These are phyloP conservation scores for Dynastes grantii DNA, from an alignment of 2,888 invertebrate species.

Conservation along the genomic window DNA sequence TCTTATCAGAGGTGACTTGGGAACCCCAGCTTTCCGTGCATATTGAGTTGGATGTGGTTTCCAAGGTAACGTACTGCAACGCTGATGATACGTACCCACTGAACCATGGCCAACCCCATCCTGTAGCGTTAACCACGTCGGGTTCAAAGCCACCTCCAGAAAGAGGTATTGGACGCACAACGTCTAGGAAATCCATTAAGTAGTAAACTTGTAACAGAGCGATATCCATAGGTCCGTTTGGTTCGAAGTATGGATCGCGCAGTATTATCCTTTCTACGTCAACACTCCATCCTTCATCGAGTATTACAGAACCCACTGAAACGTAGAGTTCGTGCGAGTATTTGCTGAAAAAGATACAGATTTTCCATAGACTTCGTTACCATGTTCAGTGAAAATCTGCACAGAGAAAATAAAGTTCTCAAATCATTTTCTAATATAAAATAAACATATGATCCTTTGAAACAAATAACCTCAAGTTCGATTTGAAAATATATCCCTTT, in stretches of 20 bases:
- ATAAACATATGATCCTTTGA: too few species aligned
- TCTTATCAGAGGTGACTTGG: background rate
- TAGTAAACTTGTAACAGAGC: background rate
- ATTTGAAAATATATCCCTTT: too few species aligned
- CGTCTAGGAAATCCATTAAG: background rate
- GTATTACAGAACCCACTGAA: background rate
- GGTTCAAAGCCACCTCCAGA: background rate
- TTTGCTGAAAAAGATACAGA: background rate
- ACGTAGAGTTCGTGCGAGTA: background rate
- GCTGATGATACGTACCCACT: background rate
- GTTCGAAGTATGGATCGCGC: conserved; percentile 2
- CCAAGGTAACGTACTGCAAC: conserved; percentile 9
- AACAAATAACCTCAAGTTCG: too few species aligned
- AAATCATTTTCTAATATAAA: too few species aligned
- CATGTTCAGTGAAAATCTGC: too few species aligned
- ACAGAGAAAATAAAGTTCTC: too few species aligned
- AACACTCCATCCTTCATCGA: background rate
- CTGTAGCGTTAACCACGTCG: background rate
- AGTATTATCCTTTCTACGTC: background rate
- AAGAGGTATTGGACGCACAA: background rate
- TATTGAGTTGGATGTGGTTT: background rate
- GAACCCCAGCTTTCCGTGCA: conserved; percentile 11
- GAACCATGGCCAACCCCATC: background rate
- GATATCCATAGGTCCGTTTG: background rate
- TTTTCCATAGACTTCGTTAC: too few species aligned